Evolutionary conservation across 2,113 vertebrate genomes (phyloP), one percentile per base, ranked within the genome.

Genomic region (Copsychus sechellarum): DNA sequence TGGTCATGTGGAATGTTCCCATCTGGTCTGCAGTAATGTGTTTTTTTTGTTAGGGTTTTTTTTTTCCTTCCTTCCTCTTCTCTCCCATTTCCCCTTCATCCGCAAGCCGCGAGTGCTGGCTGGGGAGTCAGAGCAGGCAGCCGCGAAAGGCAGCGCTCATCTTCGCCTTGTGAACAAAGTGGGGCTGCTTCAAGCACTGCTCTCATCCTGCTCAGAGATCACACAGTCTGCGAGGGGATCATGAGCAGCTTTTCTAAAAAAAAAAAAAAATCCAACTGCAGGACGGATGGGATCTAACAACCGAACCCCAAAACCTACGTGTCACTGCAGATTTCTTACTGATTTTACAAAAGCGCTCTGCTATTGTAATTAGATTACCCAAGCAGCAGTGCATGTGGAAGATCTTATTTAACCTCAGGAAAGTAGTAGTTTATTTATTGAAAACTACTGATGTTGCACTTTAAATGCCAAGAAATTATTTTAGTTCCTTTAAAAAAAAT

Each of bases 1-100:
- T 99, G 99, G 99, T 99, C 99, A 99, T 99, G 99, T 99, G 99
- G 99, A 99, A 99, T 99, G 99, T 99, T 99, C 99, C 99, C 99
- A 99, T 99, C 99, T 99, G 99, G 98, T 99, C 99, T 97, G 97
- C 99, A 99, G 99, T 99, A 99, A 99, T 99, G 98, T 98, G 98
- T 97, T 97, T 97, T 97, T 96, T 94, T 96, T 94, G 34, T 54
- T 86, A 48, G 76, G 34, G 21, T 10, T 62, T 73, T 79, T 45
- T 50, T 72, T 47, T 80, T 77, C 45, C 88, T 92, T 95, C 95
- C 94, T 96, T 95, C 91, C 88, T 96, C 91, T 84, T 56, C 86
- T 92, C 94, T 96, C 92, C 77, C 9, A 11, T 97, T 96, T 95
- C 93, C 93, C 95, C 92, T 95, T 96, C 94, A 97, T 98, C 98